Base-by-base conservation (phyloP, 2,113 vertebrate species). In the Urocolius indicus region DNA sequence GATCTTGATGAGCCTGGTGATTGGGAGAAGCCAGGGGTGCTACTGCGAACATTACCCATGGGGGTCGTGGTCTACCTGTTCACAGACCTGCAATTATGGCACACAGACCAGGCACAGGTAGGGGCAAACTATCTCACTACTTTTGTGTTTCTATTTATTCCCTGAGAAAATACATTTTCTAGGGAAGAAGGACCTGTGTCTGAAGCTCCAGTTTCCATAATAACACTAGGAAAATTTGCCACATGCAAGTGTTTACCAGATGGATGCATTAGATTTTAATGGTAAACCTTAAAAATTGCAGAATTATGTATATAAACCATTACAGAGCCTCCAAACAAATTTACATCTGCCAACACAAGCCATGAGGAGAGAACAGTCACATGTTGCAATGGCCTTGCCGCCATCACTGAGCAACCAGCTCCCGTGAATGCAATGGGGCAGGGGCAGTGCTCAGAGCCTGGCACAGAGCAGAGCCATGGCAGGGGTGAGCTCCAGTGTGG, bases 11-110 rank as follows among this genome's bases (percentile, higher is more conserved):
- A 94, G 97, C 79, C 63, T 91, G 72, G 58, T 87, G 21, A 71
- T 95, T 29, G 94, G 96, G 21, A 87, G 73, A 9, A 91, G 93
- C 36, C 95, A 98, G 67, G 97, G 97, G 3, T 99, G 99, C 93
- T 98, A 98, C 91, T 99, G 99, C 96, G 98, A 99, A 15, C 98
- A 94, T 41, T 99, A 99, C 79, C 95, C 98, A 0, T 99, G 99
- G 99, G 92, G 90, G 6, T 8, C 95, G 0, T 99, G 99, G 99
- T 98, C 99, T 29, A 67, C 89, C 88, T 99, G 99, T 95, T 98
- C 99, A 78, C 98, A 91, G 49, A 99, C 98, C 77, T 99, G 99
- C 95, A 98, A 98, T 94, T 96, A 98, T 0, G 99, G 99, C 24
- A 98, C 87, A 11, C 99, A 99, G 94, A 89, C 65, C 27, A 98